Evolutionary conservation across 2,113 vertebrate species (phyloP).

Genomic region (Spea multiplicata): DNA sequence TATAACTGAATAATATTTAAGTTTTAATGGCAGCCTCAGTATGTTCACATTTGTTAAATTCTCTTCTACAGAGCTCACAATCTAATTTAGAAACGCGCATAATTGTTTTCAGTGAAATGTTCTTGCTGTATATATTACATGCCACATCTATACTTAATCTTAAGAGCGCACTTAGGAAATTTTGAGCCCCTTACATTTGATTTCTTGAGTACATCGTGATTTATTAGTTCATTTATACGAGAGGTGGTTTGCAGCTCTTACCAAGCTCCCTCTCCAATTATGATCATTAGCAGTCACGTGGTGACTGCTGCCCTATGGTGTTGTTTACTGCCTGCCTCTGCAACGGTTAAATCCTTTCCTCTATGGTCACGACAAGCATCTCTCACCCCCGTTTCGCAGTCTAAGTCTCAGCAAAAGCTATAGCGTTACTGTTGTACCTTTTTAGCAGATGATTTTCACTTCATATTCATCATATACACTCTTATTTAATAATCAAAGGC

Average conservation of each 20-base stretch:
- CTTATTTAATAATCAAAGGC: slow-evolving; percentile 7
- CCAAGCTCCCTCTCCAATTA: not conserved
- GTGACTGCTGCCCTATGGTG: not conserved
- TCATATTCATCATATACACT: slow-evolving; percentile 2
- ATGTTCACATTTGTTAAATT: too few species aligned
- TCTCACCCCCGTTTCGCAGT: not conserved
- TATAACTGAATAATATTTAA: too few species aligned
- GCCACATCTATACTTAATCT: not conserved
- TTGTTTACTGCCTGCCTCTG: not conserved
- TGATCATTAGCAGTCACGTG: not conserved
- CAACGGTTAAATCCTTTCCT: not conserved
- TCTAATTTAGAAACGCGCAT: too few species aligned
- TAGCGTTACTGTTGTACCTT: not conserved
- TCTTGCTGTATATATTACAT: not conserved
- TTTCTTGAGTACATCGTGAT: not conserved
- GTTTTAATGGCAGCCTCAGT: too few species aligned
- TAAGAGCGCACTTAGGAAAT: not conserved
- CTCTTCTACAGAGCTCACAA: too few species aligned
- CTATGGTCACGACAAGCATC: not conserved
- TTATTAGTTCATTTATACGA: slow-evolving; percentile 2
- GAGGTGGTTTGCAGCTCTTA: not conserved
- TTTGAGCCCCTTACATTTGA: not conserved
- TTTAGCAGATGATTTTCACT: not conserved
- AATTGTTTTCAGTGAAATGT: too few species aligned
- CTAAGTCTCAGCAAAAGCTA: not conserved